Evolutionary conservation across 2,797 vertebrate species (phyloP).

Genomic region (Artibeus lituratus): DNA sequence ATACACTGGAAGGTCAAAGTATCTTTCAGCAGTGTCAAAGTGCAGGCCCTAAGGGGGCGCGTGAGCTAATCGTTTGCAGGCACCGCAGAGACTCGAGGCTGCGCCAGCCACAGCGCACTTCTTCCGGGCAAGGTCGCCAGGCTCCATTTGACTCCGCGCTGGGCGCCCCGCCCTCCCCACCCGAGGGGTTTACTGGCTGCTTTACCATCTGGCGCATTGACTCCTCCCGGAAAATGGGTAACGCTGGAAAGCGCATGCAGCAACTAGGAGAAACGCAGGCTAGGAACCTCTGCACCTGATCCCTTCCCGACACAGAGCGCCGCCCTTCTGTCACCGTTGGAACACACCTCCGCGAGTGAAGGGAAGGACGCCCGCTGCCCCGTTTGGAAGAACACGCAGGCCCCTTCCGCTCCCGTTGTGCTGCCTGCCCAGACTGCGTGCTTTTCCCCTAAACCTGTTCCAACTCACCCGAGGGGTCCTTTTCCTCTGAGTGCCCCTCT

Average conservation of each 20-base stretch:
- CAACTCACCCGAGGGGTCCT: not conserved
- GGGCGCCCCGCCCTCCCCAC: not conserved
- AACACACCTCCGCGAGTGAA: not conserved
- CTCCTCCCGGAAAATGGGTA: conserved; percentile 31
- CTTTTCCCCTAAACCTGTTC: not conserved
- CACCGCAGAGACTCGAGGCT: conserved; percentile 74
- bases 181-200: fast-evolving
- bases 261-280: not conserved
- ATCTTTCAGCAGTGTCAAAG: conserved; percentile 69
- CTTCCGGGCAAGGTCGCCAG: conserved; percentile 71
- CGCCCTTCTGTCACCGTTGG: not conserved
- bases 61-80: conserved; percentile 82
- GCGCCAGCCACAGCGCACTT: conserved; percentile 46
- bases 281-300: conserved; percentile 10
- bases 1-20: conserved; percentile 84
- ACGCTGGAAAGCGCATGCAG: not conserved
- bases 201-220: not conserved
- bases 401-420: not conserved
- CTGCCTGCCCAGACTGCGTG: fast-evolving
- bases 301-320: not conserved
- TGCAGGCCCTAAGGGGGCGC: conserved; percentile 47
- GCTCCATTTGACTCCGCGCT: not conserved
- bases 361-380: not conserved
- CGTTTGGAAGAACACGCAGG: not conserved
- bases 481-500: not conserved